Conservation (phyloP, 2,113 vertebrate genomes). For the Physeter macrocephalus region DNA sequence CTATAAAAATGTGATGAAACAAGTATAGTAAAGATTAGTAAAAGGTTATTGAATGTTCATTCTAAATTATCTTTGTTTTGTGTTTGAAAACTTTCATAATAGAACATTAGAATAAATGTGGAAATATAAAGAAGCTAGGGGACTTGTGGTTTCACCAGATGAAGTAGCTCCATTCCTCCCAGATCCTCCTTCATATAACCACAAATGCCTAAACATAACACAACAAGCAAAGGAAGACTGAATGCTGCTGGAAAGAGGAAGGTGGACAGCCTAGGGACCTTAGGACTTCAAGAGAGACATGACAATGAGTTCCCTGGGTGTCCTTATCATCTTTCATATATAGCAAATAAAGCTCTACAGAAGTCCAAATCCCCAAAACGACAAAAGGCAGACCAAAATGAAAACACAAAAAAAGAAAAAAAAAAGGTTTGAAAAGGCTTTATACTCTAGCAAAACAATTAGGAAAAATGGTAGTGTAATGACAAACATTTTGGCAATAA, state of each 20-base stretch:
- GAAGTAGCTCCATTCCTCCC: neutral
- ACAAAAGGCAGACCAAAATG: neutral
- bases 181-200: neutral
- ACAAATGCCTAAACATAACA: neutral
- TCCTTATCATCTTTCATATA: neutral
- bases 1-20: neutral
- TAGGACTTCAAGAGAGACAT: neutral
- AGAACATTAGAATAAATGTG: neutral
- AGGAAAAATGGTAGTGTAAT: neutral
- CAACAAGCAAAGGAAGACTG: neutral
- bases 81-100: neutral
- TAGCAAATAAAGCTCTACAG: neutral
- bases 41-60: neutral
- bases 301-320: neutral
- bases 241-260: neutral
- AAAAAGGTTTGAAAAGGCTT: neutral
- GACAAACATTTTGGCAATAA: neutral
- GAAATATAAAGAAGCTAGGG: neutral
- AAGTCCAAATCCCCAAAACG: neutral
- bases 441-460: neutral
- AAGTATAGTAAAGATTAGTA: neutral
- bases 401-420: neutral
- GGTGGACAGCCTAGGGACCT: neutral
- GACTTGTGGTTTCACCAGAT: neutral
- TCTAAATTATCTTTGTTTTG: neutral